These are phyloP conservation scores for Brachynemurus nebulosus DNA, from an alignment of 2,888 invertebrate genomes.

Conservation along the genomic window DNA sequence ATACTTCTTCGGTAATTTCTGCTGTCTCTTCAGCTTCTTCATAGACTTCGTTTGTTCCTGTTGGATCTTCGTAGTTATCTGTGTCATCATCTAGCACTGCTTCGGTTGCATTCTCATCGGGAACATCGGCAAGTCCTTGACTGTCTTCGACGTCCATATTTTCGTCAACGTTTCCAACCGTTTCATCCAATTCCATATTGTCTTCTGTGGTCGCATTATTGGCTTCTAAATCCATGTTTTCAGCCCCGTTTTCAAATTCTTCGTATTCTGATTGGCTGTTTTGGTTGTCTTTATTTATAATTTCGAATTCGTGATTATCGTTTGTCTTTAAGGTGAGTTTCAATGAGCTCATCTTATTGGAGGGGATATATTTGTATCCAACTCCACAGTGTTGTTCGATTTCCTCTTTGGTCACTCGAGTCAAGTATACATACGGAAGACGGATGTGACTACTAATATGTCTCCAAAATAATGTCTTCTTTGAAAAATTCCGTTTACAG, in stretches of 20 bases:
- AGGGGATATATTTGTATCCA: background rate
- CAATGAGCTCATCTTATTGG: constrained; percentile 3
- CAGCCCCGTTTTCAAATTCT: no score
- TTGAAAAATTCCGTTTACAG: constrained; percentile 8
- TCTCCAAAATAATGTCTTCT: constrained; percentile 8
- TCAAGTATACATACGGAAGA: constrained; percentile 5
- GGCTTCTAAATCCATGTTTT: background rate
- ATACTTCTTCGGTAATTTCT: background rate
- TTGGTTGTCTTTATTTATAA: constrained; percentile 4
- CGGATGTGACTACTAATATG: constrained; percentile 6
- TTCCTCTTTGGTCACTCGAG: constrained; percentile 1
- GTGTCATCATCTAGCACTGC: background rate
- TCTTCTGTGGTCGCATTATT: background rate
- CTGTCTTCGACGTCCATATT: background rate
- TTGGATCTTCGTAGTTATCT: background rate
- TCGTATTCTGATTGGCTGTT: background rate
- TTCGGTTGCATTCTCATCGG: background rate
- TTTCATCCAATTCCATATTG: background rate
- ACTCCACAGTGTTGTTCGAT: constrained; percentile 5
- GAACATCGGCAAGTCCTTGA: background rate
- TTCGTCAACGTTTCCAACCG: background rate
- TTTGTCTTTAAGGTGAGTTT: constrained; percentile 10
- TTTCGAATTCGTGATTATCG: constrained; percentile 9
- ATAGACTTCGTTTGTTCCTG: background rate
- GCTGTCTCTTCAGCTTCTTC: constrained; percentile 1